phyloP scores from a whole-genome alignment of 1,140 invertebrate genomes.

The Heliothis virescens region DNA sequence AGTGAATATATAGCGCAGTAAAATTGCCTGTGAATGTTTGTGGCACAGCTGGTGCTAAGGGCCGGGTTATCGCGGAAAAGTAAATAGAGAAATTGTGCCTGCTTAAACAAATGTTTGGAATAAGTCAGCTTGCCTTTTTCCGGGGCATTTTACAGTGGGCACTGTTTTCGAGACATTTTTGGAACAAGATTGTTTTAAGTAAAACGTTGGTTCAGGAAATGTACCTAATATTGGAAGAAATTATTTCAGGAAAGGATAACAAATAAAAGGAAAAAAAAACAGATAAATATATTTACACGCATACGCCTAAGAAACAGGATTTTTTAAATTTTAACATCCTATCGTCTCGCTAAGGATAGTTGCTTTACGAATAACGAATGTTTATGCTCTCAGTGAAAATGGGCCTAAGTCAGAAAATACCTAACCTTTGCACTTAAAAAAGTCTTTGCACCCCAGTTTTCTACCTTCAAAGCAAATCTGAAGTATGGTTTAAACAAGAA shows the following conservation, averaged over 20 bases:
- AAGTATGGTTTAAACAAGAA: too few relatives aligned
- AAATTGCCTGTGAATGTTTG: not conserved
- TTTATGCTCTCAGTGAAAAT: too few relatives aligned
- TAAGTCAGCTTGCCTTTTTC: not conserved
- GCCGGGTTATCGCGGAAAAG: not conserved
- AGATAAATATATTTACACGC: too few relatives aligned
- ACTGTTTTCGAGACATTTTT: not conserved
- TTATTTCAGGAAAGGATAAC: not conserved
- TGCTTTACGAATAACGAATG: too few relatives aligned
- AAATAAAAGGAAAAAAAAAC: too few relatives aligned
- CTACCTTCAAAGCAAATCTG: too few relatives aligned
- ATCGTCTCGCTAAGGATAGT: too few relatives aligned
- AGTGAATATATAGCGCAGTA: not conserved
- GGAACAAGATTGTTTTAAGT: not conserved
- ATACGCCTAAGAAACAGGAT: too few relatives aligned
- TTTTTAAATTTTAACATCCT: too few relatives aligned
- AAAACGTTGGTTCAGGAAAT: not conserved
- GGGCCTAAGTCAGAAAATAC: too few relatives aligned
- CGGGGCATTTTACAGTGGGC: not conserved
- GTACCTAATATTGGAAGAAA: not conserved
- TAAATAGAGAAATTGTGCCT: constrained; percentile 8
- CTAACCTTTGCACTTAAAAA: too few relatives aligned
- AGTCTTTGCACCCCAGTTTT: too few relatives aligned
- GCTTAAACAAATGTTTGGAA: not conserved
- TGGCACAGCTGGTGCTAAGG: not conserved